These are phyloP conservation scores for Hesperia comma DNA, from an alignment of 2,888 invertebrate species.

Conservation along the genomic window DNA sequence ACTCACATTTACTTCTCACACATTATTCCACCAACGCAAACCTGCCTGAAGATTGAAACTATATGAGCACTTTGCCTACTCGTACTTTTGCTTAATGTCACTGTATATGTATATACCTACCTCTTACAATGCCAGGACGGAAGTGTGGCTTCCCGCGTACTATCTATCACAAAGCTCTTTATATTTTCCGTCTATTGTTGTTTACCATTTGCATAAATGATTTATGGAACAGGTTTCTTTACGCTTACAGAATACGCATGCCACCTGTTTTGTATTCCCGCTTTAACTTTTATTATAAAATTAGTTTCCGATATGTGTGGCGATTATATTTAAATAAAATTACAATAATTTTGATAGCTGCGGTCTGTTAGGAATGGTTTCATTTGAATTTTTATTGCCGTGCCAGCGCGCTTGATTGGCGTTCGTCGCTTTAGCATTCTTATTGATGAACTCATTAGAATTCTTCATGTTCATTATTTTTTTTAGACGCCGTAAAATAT, in stretches of 20 bases:
- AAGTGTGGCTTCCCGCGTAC: background rate
- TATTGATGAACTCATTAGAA: background rate
- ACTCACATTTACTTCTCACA: too few relatives aligned
- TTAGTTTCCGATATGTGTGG: constrained; percentile 15
- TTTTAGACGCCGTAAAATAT: background rate
- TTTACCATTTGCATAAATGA: constrained; percentile 45
- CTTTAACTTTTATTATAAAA: constrained; percentile 25
- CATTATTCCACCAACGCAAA: too few relatives aligned
- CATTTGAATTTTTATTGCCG: constrained; percentile 25
- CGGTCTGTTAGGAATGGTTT: constrained; percentile 20
- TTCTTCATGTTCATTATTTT: background rate
- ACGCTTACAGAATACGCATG: constrained; percentile 22
- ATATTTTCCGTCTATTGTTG: constrained; percentile 40
- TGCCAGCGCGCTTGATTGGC: background rate
- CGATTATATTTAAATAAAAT: constrained; percentile 34
- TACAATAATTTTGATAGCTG: constrained; percentile 27
- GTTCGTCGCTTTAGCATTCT: background rate
- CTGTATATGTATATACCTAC: background rate
- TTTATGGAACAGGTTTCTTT: constrained; percentile 42
- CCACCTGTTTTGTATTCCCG: constrained; percentile 32
- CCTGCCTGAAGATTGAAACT: too few relatives aligned
- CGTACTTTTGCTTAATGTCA: background rate
- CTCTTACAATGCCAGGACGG: background rate
- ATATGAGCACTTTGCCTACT: too few relatives aligned
- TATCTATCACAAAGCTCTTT: constrained; percentile 17